Percentiles rank a stretch among this genome's conserved stretches.
Evolutionary conservation across 2,797 vertebrate genomes (phyloP).

Genomic region (Paguma larvata): DNA sequence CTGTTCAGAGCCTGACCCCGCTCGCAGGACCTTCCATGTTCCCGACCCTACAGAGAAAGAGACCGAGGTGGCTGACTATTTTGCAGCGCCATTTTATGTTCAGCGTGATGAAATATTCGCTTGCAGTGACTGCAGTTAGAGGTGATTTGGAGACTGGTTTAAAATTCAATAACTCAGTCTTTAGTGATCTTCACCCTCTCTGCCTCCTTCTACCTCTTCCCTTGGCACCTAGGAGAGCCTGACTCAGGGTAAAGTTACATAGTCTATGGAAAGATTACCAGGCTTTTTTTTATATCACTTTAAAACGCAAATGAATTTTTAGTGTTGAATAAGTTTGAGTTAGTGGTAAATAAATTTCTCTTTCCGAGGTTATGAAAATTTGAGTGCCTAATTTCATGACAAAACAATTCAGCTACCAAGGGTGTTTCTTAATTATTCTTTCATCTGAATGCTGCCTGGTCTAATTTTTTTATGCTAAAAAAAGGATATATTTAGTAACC

Average conservation of each 20-base stretch:
- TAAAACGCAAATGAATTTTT: conserved; percentile 53
- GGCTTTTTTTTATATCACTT: background rate
- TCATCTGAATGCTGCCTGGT: background rate
- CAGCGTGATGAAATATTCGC: background rate
- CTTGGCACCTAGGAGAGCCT: background rate
- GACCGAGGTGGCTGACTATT: background rate
- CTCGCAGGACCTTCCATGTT: background rate
- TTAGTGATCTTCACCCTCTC: background rate
- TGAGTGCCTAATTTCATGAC: conserved; percentile 41
- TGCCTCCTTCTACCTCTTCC: background rate
- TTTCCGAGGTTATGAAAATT: background rate
- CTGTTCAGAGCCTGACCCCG: background rate
- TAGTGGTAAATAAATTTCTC: conserved; percentile 25
- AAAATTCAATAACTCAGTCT: background rate
- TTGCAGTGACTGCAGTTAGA: background rate
- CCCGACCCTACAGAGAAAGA: background rate
- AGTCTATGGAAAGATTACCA: background rate
- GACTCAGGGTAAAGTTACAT: background rate
- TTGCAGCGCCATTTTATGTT: background rate
- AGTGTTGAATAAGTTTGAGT: conserved; percentile 53
- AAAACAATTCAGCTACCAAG: conserved; percentile 46
- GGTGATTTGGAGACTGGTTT: background rate
- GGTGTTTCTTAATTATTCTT: conserved; percentile 36
- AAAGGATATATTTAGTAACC: conserved; percentile 8
- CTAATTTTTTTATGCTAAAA: conserved; percentile 41